Base-by-base conservation (phyloP, 2,888 invertebrate genomes). In the Artemia sp. region DNA sequence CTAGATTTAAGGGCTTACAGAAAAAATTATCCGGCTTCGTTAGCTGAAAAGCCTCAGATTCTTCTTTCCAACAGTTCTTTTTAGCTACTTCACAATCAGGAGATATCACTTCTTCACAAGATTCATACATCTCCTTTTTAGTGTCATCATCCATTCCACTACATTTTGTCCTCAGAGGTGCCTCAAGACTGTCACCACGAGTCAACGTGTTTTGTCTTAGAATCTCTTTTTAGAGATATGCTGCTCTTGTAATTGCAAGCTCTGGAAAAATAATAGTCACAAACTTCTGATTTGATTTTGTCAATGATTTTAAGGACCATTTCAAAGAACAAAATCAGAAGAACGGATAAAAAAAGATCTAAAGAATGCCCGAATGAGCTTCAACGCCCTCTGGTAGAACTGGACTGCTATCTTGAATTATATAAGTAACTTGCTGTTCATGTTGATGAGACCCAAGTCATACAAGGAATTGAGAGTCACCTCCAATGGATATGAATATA, bases 61-160 rank as follows among this genome's bases (percentile, higher is more conserved):
- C n/a, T n/a, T n/a, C 9, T 8, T 58, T 14, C n/a, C n/a, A n/a
- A 58, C 58, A 58, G 9, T 58, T 58, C 58, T 58, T 8, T n/a
- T 58, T 58, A 8, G 8, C 58, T 14, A 8, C 9, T 14, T n/a
- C n/a, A 58, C 58, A 58, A 8, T 58, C 8, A 58, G 58, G 58
- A 1, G 58, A 58, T n/a, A 58, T n/a, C 58, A 58, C 6, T 8
- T 58, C 58, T 14, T 14, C 8, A 14, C 58, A 58, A 8, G n/a
- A 14, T 8, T 58, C n/a, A 58, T 58, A 58, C 58, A 58, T n/a
- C 14, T n/a, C 58, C 58, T 58, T n/a, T 14, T 58, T 58, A n/a
- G n/a, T 8, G n/a, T 58, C 58, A n/a, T 58, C n/a, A 14, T 58
- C 58, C 8, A 58, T 14, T 14, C 58, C 58, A 14, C n/a, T 14